These are phyloP conservation scores for Hofmannophila pseudospretella DNA, from an alignment of 2,888 invertebrate species.

Conservation along the genomic window DNA sequence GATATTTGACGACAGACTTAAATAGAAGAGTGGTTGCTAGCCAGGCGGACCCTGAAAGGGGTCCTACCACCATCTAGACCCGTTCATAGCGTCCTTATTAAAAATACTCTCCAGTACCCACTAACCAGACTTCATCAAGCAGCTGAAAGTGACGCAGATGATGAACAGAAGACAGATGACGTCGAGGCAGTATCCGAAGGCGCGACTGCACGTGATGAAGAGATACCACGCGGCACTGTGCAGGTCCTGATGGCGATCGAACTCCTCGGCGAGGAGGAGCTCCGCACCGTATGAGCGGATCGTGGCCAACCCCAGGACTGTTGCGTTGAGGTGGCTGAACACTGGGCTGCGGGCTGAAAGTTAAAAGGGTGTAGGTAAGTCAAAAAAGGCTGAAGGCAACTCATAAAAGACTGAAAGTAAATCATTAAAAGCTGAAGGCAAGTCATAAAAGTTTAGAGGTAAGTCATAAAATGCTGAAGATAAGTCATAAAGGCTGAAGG, in stretches of 20 bases:
- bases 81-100: no score
- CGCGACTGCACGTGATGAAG: conserved; percentile 80
- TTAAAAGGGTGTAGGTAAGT: background rate
- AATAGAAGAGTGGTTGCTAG: no score
- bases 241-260: conserved; percentile 77
- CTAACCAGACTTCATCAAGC: conserved; percentile 64
- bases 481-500: no score
- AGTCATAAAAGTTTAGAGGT: no score
- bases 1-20: no score
- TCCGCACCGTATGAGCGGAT: conserved; percentile 87
- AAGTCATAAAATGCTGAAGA: no score
- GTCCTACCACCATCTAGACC: background rate
- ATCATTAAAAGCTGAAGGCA: no score
- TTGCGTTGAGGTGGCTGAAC: conserved; percentile 88
- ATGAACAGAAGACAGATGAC: conserved; percentile 81
- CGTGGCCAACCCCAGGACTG: conserved; percentile 87
- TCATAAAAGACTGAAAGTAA: no score
- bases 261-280: conserved; percentile 77
- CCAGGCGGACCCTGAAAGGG: no score
- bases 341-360: conserved; percentile 88
- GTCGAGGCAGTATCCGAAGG: conserved; percentile 82
- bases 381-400: no score
- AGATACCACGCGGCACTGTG: conserved; percentile 84
- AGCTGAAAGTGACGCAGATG: conserved; percentile 81
- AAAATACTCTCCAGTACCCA: no score